phyloP scores from a whole-genome alignment of 2,113 vertebrate species.

The Sorex fumeus region DNA sequence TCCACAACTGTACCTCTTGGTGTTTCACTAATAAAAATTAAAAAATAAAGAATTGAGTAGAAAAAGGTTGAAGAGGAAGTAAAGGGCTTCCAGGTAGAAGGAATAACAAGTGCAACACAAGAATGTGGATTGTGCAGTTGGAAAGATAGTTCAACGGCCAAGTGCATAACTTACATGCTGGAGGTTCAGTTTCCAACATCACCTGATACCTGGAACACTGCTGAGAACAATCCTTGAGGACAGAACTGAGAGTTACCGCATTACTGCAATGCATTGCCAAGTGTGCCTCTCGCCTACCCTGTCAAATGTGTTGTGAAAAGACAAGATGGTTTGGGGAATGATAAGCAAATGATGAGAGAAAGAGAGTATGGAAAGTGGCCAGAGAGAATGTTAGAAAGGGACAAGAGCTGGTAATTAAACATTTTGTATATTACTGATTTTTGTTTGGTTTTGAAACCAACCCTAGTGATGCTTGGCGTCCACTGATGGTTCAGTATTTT shows the following conservation, averaged over 20 bases:
- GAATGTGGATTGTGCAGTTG: background rate
- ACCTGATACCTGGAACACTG: too few species aligned
- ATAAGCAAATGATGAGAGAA: background rate
- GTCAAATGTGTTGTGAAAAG: background rate
- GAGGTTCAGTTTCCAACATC: too few species aligned
- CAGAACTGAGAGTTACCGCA: too few species aligned
- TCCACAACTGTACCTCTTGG: too few species aligned
- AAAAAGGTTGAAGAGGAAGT: background rate
- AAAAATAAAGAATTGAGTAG: background rate
- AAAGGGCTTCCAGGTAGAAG: background rate
- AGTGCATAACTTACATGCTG: too few species aligned
- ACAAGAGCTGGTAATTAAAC: background rate
- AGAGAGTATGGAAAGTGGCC: background rate
- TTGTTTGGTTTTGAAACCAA: too few species aligned
- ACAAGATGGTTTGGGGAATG: background rate
- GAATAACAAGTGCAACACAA: background rate
- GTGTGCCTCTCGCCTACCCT: too few species aligned
- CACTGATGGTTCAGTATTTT: too few species aligned
- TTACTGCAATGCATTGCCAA: too few species aligned
- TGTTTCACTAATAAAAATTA: too few species aligned
- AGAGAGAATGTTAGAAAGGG: slow-evolving; percentile 2
- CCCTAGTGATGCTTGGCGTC: too few species aligned
- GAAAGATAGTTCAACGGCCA: background rate
- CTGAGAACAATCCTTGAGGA: too few species aligned
- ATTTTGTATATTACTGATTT: background rate